Evolutionary conservation across 2,888 invertebrate species (phyloP).

Genomic region (Pristionchus entomophagus): DNA sequence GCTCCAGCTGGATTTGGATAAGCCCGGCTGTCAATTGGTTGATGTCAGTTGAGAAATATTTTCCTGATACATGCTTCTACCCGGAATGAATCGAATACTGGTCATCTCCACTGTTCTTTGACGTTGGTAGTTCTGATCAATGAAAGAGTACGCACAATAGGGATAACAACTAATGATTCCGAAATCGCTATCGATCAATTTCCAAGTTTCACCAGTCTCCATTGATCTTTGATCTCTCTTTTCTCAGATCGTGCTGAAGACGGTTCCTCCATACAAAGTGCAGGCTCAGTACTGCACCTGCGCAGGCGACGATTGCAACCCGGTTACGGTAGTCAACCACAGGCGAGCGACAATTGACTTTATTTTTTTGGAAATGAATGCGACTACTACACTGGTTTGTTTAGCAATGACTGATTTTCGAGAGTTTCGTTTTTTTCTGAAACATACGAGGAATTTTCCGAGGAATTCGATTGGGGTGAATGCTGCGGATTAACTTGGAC

Average conservation of each 20-base stretch:
- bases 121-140: not conserved
- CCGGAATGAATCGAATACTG: too few relatives aligned
- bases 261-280: conserved; percentile 24
- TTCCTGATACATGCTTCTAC: not conserved
- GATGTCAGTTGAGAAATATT: not conserved
- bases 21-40: not conserved
- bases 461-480: too few relatives aligned
- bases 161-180: not conserved
- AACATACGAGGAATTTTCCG: too few relatives aligned
- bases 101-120: not conserved
- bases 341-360: conserved; percentile 2
- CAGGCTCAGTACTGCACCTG: conserved; percentile 26
- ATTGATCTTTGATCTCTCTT: not conserved
- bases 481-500: not conserved
- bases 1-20: not conserved
- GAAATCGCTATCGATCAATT: not conserved
- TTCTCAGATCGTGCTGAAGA: conserved; percentile 6
- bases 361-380: not conserved
- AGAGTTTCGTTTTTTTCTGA: too few relatives aligned
- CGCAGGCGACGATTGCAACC: conserved; percentile 21
- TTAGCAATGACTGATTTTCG: not conserved
- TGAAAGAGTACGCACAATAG: not conserved
- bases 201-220: too few relatives aligned
- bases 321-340: conserved; percentile 38
- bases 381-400: not conserved